Conservation (phyloP, 2,113 vertebrate species). For the Amazona guildingii region DNA sequence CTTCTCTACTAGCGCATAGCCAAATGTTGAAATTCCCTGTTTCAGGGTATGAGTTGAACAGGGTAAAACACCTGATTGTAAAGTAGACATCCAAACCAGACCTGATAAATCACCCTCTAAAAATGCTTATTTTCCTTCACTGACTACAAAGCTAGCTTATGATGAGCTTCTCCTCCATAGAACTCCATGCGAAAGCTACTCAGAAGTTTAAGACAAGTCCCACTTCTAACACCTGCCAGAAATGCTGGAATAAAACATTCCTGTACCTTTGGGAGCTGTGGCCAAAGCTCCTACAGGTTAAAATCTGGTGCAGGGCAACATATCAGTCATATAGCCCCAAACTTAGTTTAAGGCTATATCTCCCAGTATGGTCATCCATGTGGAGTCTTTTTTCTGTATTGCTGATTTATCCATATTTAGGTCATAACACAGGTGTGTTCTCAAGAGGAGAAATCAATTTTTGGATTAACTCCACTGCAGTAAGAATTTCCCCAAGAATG, state of each 20-base stretch:
- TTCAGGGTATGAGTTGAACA: not conserved
- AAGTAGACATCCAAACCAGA: not conserved
- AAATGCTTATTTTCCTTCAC: not conserved
- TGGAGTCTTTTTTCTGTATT: not conserved
- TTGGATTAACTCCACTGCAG: not conserved
- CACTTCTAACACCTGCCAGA: not conserved
- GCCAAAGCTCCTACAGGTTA: not conserved
- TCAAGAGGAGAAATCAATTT: not conserved
- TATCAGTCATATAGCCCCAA: not conserved
- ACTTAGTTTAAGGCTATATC: not conserved
- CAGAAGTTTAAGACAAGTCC: not conserved
- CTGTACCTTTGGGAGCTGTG: not conserved
- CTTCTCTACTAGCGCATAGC: not conserved
- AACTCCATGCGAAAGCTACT: not conserved
- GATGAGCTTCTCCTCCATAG: not conserved
- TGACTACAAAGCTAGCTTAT: not conserved
- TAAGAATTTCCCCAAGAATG: not conserved
- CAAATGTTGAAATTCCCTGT: not conserved
- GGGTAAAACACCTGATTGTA: not conserved
- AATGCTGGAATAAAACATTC: not conserved
- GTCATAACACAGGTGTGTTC: not conserved
- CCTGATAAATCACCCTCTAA: not conserved
- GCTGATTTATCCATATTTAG: not conserved
- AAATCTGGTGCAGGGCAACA: not conserved
- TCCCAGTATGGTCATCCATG: not conserved